Percentiles rank a stretch among this genome's conserved stretches.
phyloP scores from a whole-genome alignment of 2,888 invertebrate species.

The Nesidiocoris tenuis region DNA sequence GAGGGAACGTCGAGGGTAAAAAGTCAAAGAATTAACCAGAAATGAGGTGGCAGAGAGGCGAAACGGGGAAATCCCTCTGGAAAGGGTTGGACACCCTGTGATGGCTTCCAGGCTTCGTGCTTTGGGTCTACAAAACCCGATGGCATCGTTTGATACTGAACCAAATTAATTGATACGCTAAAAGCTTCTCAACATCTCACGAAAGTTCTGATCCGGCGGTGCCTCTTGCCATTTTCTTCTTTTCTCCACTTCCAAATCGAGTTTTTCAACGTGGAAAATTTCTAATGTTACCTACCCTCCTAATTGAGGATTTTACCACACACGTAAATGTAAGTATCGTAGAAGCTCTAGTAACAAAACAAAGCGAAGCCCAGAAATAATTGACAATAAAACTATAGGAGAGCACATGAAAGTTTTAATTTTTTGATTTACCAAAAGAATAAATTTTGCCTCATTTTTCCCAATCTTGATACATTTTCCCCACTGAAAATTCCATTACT shows the following conservation, averaged over 20 bases:
- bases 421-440: too few relatives aligned
- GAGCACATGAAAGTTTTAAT: too few relatives aligned
- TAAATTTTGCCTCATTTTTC: too few relatives aligned
- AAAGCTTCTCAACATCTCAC: constrained; percentile 37
- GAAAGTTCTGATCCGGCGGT: background rate
- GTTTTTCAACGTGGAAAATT: too few relatives aligned
- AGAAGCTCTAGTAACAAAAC: too few relatives aligned
- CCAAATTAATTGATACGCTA: constrained; percentile 35
- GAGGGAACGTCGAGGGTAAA: background rate
- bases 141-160: constrained; percentile 34
- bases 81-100: constrained; percentile 15
- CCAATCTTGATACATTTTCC: too few relatives aligned
- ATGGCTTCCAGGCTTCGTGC: constrained; percentile 36
- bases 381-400: too few relatives aligned
- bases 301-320: too few relatives aligned
- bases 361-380: too few relatives aligned
- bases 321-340: too few relatives aligned
- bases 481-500: too few relatives aligned
- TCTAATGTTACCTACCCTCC: too few relatives aligned
- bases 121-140: constrained; percentile 31
- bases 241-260: background rate
- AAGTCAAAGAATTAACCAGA: background rate
- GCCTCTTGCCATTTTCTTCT: background rate
- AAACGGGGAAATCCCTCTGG: background rate
- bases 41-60: background rate